Evolutionary conservation across 2,113 vertebrate species (phyloP), one percentile per base, ranked within the genome.

Genomic region (Hystrix brachyura): DNA sequence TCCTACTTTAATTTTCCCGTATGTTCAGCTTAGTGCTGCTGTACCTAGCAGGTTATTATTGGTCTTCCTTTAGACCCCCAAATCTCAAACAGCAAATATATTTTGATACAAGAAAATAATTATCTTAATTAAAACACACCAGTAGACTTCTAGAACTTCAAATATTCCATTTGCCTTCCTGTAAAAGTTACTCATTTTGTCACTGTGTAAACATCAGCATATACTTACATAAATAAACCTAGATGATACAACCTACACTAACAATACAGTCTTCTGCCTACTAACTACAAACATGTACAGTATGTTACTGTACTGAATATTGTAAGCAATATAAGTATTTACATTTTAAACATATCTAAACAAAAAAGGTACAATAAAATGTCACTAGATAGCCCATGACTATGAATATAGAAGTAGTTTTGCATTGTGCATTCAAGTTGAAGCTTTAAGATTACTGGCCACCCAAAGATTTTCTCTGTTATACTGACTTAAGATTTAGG

Each of bases 371-470:
- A 88, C 14, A 76, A 17, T 38, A 60, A 51, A 72, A 62, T 71
- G 43, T 29, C 55, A 55, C 5, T 46, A 65, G 59, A 29, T 4
- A 12, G 5, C n/a, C 15, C 27, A 43, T 12, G 29, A 72, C 18
- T 86, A n/a, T 64, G 89, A 87, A 60, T 91, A 87, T 21, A 29
- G 62, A 94, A 94, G 38, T 10, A 51, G 64, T 60, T 95, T n/a
- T 91, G 51, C 19, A 60, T 25, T 92, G 27, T 8, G 2, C 25
- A 60, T 0, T 60, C 32, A 81, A 91, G 10, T 55, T 62, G 43
- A 92, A 86, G 59, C 92, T 97, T 92, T 59, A 79, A 96, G 64
- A 85, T 91, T 71, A 82, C 5, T 95, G 60, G 46, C 23, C 64
- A 91, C 46, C 5, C 5, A 74, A 62, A 95, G 43, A 17, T 91